Evolutionary conservation across 2,113 vertebrate genomes (phyloP).

Genomic region (Genyomyrus donnyi): DNA sequence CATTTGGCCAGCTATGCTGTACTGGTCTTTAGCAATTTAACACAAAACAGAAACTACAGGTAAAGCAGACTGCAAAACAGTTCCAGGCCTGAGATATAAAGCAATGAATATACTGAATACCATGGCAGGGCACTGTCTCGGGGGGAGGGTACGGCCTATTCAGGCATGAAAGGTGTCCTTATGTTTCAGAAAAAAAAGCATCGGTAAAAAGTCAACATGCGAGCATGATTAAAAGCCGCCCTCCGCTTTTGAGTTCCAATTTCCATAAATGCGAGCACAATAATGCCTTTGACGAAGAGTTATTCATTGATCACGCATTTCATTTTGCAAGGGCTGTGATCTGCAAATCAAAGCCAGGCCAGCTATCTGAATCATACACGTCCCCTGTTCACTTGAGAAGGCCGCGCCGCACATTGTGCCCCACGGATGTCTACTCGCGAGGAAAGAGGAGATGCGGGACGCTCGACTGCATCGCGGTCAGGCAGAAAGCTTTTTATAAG

Average conservation of each 20-base stretch:
- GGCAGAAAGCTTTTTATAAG: slow-evolving; percentile 40
- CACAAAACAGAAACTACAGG: not conserved
- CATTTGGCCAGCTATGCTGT: not conserved
- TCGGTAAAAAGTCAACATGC: slow-evolving; percentile 5
- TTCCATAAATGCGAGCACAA: slow-evolving; percentile 5
- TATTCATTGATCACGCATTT: not conserved
- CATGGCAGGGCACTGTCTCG: not conserved
- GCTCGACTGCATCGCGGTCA: slow-evolving; percentile 38
- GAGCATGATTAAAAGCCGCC: slow-evolving; percentile 1
- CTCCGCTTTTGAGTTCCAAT: not conserved
- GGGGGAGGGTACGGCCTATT: not conserved
- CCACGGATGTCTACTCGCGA: slow-evolving; percentile 24
- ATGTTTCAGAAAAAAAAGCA: not conserved
- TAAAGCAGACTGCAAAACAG: not conserved
- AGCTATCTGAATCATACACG: not conserved
- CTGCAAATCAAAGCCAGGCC: slow-evolving; percentile 16
- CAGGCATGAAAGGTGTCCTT: not conserved
- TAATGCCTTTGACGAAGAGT: slow-evolving; percentile 3
- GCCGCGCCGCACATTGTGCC: not conserved
- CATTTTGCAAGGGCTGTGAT: slow-evolving; percentile 5
- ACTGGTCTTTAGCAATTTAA: not conserved
- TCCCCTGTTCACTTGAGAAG: not conserved
- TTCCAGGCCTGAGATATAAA: not conserved
- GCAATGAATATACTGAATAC: not conserved
- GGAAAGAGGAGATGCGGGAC: slow-evolving; percentile 30